phyloP scores from a whole-genome alignment of 2,888 invertebrate genomes.

The Dromius quadrimaculatus region DNA sequence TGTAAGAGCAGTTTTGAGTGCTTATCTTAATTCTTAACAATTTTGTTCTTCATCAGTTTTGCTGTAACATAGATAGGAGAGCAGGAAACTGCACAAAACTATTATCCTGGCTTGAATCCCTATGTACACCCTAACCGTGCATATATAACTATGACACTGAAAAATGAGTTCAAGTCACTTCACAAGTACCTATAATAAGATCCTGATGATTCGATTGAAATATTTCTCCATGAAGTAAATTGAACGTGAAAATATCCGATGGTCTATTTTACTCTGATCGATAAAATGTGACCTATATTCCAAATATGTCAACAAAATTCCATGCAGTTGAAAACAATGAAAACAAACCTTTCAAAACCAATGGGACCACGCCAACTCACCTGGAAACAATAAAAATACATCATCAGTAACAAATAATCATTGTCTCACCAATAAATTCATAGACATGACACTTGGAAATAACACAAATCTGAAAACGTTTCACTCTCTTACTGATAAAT shows the following conservation, averaged over 20 bases:
- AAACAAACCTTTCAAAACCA: conserved; percentile 13
- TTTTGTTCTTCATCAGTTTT: too few species aligned
- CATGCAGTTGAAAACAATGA: conserved; percentile 2
- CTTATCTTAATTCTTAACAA: too few species aligned
- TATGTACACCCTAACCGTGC: too few species aligned
- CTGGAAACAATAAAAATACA: conserved; percentile 37
- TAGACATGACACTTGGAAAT: not conserved
- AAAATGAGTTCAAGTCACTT: too few species aligned
- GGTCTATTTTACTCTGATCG: conserved; percentile 9
- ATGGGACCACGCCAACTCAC: conserved; percentile 17
- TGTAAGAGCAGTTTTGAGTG: too few species aligned
- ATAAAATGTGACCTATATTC: conserved; percentile 25
- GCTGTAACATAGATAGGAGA: too few species aligned
- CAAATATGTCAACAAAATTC: conserved; percentile 9
- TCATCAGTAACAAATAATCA: conserved; percentile 24
- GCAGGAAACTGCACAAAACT: too few species aligned
- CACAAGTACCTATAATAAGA: too few species aligned
- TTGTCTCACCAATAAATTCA: conserved; percentile 1
- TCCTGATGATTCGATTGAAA: too few species aligned
- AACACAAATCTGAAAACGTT: conserved; percentile 1
- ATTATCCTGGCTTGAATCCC: too few species aligned
- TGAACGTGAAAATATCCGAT: conserved; percentile 21
- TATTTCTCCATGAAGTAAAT: conserved; percentile 15
- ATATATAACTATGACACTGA: too few species aligned
- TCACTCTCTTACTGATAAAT: too few species aligned